These are phyloP conservation scores for Latrodectus hesperus DNA, from an alignment of 2,888 invertebrate species.

Conservation along the genomic window DNA sequence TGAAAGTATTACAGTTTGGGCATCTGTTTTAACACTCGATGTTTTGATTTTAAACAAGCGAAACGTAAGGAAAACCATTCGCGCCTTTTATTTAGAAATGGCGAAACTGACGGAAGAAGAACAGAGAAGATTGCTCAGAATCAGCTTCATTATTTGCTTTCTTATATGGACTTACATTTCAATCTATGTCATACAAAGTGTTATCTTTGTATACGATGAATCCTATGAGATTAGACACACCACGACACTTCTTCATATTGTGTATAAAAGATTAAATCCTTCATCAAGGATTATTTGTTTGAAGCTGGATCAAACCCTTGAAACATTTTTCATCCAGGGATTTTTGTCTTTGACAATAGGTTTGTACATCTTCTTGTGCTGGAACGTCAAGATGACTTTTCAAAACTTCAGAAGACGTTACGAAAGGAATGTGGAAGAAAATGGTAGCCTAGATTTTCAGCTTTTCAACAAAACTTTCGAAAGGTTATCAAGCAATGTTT, in stretches of 20 bases:
- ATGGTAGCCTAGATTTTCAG: background rate
- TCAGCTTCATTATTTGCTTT: background rate
- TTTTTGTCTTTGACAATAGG: constrained; percentile 25
- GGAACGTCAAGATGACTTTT: constrained; percentile 31
- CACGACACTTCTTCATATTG: constrained; percentile 18
- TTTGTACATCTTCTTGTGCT: constrained; percentile 26
- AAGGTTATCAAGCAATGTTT: constrained; percentile 7
- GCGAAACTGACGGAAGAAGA: background rate
- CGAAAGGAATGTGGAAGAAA: background rate
- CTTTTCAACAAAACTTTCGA: constrained; percentile 15
- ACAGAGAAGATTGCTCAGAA: constrained; percentile 3
- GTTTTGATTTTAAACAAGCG: constrained; percentile 14
- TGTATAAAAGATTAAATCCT: background rate
- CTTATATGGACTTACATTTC: constrained; percentile 25
- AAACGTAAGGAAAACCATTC: constrained; percentile 9
- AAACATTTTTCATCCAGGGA: constrained; percentile 34
- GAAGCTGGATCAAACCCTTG: constrained; percentile 23
- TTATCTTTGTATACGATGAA: background rate
- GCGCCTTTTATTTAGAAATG: background rate
- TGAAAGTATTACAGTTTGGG: constrained; percentile 37
- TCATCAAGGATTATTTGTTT: background rate
- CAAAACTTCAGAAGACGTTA: constrained; percentile 19
- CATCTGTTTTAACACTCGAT: constrained; percentile 32
- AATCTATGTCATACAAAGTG: constrained; percentile 19
- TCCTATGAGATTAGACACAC: constrained; percentile 3